A percentile compares a stretch with the other conserved stretches of the same genome.
Evolutionary conservation across 2,113 vertebrate genomes (phyloP).

Genomic region (Conger conger): DNA sequence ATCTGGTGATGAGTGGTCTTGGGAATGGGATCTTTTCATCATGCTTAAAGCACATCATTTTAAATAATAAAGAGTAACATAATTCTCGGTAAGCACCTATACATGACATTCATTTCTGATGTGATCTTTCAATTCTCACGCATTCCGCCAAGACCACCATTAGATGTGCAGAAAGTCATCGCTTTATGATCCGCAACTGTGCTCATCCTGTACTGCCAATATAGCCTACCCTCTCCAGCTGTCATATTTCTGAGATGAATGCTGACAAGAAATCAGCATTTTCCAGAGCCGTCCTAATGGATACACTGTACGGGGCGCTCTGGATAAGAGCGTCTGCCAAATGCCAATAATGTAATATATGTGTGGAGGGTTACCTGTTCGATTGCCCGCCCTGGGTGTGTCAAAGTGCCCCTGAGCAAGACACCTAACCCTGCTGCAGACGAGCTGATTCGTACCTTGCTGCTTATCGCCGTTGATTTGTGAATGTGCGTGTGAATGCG

Average conservation of each 20-base stretch:
- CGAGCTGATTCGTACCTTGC: too few relatives aligned
- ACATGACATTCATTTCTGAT: slow-evolving; percentile 12
- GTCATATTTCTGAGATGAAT: background rate
- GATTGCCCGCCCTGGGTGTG: too few relatives aligned
- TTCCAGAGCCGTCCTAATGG: background rate
- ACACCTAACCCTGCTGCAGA: too few relatives aligned
- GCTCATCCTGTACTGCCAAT: background rate
- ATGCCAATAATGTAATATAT: too few relatives aligned
- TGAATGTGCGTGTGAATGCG: too few relatives aligned
- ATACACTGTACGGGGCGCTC: background rate
- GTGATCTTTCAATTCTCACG: background rate
- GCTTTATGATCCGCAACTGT: background rate
- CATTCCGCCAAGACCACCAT: background rate
- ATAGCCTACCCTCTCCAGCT: background rate
- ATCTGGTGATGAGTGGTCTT: background rate
- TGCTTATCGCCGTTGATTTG: too few relatives aligned
- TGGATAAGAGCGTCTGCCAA: too few relatives aligned
- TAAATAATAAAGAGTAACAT: background rate
- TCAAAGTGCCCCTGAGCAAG: too few relatives aligned
- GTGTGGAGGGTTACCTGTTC: too few relatives aligned
- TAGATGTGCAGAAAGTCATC: background rate
- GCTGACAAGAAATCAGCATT: slow-evolving; percentile 1
- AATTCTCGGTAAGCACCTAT: background rate
- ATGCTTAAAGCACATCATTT: background rate
- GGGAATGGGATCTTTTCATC: background rate